Conservation (phyloP, 2,888 invertebrate species). For the Cyaniris semiargus region DNA sequence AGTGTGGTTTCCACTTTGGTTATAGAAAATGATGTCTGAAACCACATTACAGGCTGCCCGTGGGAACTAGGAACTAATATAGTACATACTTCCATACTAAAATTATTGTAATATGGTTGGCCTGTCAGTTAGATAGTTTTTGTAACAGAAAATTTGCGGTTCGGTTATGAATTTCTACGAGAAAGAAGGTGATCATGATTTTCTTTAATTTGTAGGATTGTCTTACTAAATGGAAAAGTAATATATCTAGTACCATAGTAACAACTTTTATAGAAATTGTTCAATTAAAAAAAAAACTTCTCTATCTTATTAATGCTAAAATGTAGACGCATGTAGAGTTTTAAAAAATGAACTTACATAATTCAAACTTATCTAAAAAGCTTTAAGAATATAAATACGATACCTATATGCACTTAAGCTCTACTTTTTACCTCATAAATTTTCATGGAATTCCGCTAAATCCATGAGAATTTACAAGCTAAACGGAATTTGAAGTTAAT, state of each 20-base stretch:
- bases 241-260: no score
- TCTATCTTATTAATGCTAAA: no score
- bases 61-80: neutral
- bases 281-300: no score
- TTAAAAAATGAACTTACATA: no score
- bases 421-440: neutral
- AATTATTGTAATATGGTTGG: neutral
- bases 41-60: neutral
- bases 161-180: neutral
- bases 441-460: neutral
- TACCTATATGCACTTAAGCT: neutral
- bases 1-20: neutral
- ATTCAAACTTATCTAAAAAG: neutral
- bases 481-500: constrained; percentile 17
- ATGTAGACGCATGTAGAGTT: no score
- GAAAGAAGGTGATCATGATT: no score
- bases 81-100: neutral
- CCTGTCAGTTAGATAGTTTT: neutral
- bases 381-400: neutral
- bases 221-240: no score
- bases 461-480: constrained; percentile 20
- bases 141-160: neutral
- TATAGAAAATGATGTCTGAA: neutral
- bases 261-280: no score
- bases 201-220: no score